Conservation (phyloP, 2,888 invertebrate genomes). For the Leucozona laternaria region DNA sequence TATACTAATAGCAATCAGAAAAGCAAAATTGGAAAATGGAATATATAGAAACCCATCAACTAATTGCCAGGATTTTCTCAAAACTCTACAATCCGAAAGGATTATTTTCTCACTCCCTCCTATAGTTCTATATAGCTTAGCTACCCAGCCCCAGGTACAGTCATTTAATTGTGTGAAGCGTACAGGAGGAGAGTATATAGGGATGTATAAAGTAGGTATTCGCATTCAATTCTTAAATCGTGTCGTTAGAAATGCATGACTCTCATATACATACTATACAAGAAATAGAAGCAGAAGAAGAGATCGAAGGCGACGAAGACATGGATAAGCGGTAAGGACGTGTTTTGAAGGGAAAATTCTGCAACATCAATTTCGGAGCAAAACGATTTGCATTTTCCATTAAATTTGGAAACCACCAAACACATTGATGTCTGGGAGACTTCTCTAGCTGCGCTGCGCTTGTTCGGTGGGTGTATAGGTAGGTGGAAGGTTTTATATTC, state of each 20-base stretch:
- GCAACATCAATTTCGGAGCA: slow-evolving; percentile 63
- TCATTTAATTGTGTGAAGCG: slow-evolving; percentile 55
- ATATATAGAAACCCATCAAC: slow-evolving; percentile 60
- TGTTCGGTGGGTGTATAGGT: not conserved
- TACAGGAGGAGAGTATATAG: not conserved
- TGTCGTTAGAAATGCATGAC: slow-evolving; percentile 44
- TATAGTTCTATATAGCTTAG: not conserved
- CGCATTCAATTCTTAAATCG: slow-evolving; percentile 40
- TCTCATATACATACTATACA: not conserved
- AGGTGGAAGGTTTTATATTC: slow-evolving; percentile 16
- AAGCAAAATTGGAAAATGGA: slow-evolving; percentile 20
- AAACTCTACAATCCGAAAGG: slow-evolving; percentile 52
- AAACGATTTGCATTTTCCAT: slow-evolving; percentile 74
- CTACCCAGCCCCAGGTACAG: slow-evolving; percentile 7
- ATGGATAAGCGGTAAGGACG: slow-evolving; percentile 5
- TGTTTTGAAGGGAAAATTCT: slow-evolving; percentile 41
- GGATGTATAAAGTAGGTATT: slow-evolving; percentile 6
- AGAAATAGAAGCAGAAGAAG: not conserved
- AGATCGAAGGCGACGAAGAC: slow-evolving; percentile 2
- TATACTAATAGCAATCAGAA: slow-evolving; percentile 11
- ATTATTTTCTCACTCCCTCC: slow-evolving; percentile 33
- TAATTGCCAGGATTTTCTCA: slow-evolving; percentile 64
- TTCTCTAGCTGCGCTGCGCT: not conserved
- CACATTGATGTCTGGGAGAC: slow-evolving; percentile 55
- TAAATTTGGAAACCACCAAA: slow-evolving; percentile 66